Evolutionary conservation across 2,888 invertebrate species (phyloP).

Genomic region (Cephus sareptanus): DNA sequence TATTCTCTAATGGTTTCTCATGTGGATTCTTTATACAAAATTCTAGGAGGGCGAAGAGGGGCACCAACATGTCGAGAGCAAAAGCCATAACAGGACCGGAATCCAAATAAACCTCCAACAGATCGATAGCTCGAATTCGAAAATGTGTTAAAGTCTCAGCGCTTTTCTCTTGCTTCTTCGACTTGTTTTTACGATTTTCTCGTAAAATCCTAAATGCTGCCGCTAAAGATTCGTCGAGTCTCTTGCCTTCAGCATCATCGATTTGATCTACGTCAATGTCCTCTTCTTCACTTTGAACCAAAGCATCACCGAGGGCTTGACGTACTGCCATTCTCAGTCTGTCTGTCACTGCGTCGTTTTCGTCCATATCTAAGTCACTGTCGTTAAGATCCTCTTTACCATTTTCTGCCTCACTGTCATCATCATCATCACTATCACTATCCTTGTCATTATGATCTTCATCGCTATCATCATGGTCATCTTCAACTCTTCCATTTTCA

Average conservation of each 20-base stretch:
- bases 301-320: conserved; percentile 75
- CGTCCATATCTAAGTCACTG: conserved; percentile 51
- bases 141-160: conserved; percentile 79
- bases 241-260: conserved; percentile 80
- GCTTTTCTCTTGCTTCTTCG: conserved; percentile 71
- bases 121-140: conserved; percentile 78
- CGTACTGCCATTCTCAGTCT: conserved; percentile 78
- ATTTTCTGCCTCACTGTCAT: conserved; percentile 36
- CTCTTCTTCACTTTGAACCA: conserved; percentile 73
- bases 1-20: conserved; percentile 74
- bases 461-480: conserved; percentile 49
- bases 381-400: conserved; percentile 48
- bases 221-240: conserved; percentile 78
- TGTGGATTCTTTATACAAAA: conserved; percentile 77
- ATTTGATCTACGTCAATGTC: conserved; percentile 81
- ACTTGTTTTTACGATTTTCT: conserved; percentile 51
- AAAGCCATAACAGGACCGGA: conserved; percentile 76
- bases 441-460: conserved; percentile 55
- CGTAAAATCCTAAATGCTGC: conserved; percentile 77
- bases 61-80: conserved; percentile 76
- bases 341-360: conserved; percentile 76
- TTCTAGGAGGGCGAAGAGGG: conserved; percentile 76
- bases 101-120: conserved; percentile 79
- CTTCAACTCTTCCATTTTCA: conserved; percentile 37
- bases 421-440: conserved; percentile 45